Conservation (phyloP, 2,113 vertebrate genomes). For the Ammodytes dubius region DNA sequence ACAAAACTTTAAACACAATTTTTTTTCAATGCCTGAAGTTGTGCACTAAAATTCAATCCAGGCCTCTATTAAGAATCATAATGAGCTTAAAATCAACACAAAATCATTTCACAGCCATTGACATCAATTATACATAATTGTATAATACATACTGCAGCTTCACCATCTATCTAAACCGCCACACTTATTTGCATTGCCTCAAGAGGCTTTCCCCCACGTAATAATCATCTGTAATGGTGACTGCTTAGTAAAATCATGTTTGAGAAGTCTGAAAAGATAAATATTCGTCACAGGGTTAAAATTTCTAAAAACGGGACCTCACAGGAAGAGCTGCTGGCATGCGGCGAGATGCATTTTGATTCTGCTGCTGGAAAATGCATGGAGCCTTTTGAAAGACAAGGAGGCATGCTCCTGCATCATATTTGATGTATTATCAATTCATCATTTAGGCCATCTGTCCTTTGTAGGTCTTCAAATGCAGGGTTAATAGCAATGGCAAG, state of each 20-base stretch:
- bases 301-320: conserved; percentile 42
- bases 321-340: conserved; percentile 10
- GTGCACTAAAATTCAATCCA: neutral
- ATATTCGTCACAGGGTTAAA: conserved; percentile 48
- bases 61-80: conserved; percentile 36
- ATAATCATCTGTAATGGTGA: conserved; percentile 43
- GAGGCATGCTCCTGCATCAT: conserved; percentile 33
- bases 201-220: conserved; percentile 59
- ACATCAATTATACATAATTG: conserved; percentile 77
- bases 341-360: conserved; percentile 31
- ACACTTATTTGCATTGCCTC: conserved; percentile 71
- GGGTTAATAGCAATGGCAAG: conserved; percentile 26
- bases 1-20: neutral
- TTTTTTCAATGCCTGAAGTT: neutral
- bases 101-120: conserved; percentile 44
- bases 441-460: conserved; percentile 33
- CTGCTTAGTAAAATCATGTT: conserved; percentile 52
- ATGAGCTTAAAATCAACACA: conserved; percentile 47
- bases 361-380: conserved; percentile 10
- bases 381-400: conserved; percentile 25
- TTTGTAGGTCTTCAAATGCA: neutral
- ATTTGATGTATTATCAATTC: conserved; percentile 17
- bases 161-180: conserved; percentile 31
- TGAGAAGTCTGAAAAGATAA: conserved; percentile 40
- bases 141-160: conserved; percentile 71